phyloP scores from a whole-genome alignment of 2,888 invertebrate species.

The Andrena haemorrhoa region DNA sequence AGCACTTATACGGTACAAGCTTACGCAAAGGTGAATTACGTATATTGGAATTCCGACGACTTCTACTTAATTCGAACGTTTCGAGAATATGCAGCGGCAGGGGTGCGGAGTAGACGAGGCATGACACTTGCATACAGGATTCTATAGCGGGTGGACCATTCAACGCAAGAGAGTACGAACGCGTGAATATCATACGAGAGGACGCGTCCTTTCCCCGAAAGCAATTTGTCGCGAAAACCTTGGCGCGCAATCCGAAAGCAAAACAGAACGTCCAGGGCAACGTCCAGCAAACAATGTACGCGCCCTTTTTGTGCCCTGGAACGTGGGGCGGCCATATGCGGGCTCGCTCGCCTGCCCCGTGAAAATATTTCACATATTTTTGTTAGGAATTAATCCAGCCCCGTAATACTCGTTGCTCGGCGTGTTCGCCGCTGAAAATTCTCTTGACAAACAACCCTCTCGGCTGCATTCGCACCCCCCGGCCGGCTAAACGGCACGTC shows the following conservation, averaged over 20 bases:
- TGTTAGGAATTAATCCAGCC: conserved; percentile 74
- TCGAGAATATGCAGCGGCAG: not conserved
- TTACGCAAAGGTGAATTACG: not conserved
- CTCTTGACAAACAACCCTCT: conserved; percentile 74
- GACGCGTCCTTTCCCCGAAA: conserved; percentile 31
- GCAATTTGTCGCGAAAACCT: conserved; percentile 70
- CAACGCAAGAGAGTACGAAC: not conserved
- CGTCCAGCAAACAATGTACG: conserved; percentile 57
- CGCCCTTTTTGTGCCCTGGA: conserved; percentile 52
- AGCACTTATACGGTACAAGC: not conserved
- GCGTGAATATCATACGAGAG: conserved; percentile 5
- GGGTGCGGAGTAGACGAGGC: not conserved
- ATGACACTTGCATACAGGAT: not conserved
- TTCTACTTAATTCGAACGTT: not conserved
- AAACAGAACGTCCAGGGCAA: conserved; percentile 63
- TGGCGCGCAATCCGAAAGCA: conserved; percentile 72
- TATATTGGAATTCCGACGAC: not conserved
- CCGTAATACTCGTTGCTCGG: conserved; percentile 66
- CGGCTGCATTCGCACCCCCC: conserved; percentile 46
- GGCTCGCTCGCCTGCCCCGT: conserved; percentile 40
- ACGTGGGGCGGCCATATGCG: conserved; percentile 20
- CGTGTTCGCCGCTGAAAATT: conserved; percentile 71
- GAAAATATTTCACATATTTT: conserved; percentile 77
- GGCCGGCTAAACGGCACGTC: conserved; percentile 53
- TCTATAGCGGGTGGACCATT: not conserved